Base-by-base conservation (phyloP, 1,140 invertebrate genomes). In the Calephelis virginiensis region DNA sequence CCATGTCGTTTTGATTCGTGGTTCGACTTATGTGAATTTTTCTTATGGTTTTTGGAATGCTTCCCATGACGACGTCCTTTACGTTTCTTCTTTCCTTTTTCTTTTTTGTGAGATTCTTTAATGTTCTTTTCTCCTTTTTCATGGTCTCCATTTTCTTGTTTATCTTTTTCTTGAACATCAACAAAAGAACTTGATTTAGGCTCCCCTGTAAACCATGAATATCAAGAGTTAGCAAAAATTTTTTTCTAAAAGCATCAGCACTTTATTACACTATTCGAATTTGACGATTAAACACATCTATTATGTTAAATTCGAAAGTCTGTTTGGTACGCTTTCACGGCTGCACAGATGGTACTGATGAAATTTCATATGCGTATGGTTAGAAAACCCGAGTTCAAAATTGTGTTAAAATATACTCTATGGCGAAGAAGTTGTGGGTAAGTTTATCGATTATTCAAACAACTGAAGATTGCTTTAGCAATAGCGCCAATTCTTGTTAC, bases 41-140 rank as follows among this genome's bases (percentile, higher is more conserved):
- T 88, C 47, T 83, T 85, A 37, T 86, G 81, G 66, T 88, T 86
- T 85, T 86, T 92, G 81, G 84, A 92, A 90, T 92, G 89, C 91
- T 91, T 92, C 74, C 83, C 92, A 83, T 92, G 82, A 73, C 91
- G 76, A 85, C 93, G 77, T 49, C 92, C 78, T 78, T 93, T 86
- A 72, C 91, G 73, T 80, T 82, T 80, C 79, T 92, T 85, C 90
- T 92, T 89, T 50, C 74, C 66, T 78, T 91, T 81, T 75, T 81
- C 82, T 78, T 80, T 85, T 87, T 91, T 82, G 85, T 92, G 80
- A 84, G 79, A 83, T 83, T 91, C 85, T 79, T 90, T 80, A 63
- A 71, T 67, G 74, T 82, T 79, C 64, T 86, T 83, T 10, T 67
- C 64, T 69, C 83, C 79, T 65, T 11, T 40, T 53, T 77, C 72